Conservation (phyloP, 2,113 vertebrate species). For the Physeter macrocephalus region DNA sequence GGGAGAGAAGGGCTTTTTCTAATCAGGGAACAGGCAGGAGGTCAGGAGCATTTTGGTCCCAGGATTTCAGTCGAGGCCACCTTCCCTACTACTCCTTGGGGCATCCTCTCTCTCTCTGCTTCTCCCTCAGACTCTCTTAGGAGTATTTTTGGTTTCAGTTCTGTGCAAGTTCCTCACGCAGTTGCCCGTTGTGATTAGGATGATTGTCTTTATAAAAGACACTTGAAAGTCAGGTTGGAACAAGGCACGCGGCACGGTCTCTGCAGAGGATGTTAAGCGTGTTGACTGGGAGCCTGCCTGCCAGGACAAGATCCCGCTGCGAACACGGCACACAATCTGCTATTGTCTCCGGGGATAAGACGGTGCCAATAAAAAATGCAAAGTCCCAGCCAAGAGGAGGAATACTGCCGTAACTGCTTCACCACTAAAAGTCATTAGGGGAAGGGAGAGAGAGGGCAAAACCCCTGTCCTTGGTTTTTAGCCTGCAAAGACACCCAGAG, state of each 20-base stretch:
- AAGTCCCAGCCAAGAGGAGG: constrained; percentile 58
- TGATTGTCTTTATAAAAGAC: constrained; percentile 55
- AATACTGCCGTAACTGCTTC: constrained; percentile 76
- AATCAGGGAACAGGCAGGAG: background rate
- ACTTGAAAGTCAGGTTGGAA: constrained; percentile 73
- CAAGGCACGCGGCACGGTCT: constrained; percentile 47
- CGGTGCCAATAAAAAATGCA: constrained; percentile 76
- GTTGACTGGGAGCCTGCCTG: constrained; percentile 77
- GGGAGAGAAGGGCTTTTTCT: background rate
- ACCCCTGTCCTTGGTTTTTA: background rate
- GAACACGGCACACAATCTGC: constrained; percentile 75
- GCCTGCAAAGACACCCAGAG: background rate
- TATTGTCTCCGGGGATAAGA: constrained; percentile 77
- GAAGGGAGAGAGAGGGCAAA: background rate
- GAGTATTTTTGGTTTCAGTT: constrained; percentile 43
- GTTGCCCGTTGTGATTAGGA: background rate
- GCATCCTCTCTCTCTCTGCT: background rate
- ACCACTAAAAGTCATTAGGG: constrained; percentile 58
- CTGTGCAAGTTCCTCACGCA: background rate
- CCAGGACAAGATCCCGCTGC: constrained; percentile 79
- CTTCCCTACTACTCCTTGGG: background rate
- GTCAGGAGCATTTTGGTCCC: background rate
- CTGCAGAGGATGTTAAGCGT: constrained; percentile 73
- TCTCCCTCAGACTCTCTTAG: background rate
- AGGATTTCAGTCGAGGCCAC: background rate